These are phyloP conservation scores for Pithys albifrons DNA, from an alignment of 2,113 vertebrate genomes.

Conservation along the genomic window DNA sequence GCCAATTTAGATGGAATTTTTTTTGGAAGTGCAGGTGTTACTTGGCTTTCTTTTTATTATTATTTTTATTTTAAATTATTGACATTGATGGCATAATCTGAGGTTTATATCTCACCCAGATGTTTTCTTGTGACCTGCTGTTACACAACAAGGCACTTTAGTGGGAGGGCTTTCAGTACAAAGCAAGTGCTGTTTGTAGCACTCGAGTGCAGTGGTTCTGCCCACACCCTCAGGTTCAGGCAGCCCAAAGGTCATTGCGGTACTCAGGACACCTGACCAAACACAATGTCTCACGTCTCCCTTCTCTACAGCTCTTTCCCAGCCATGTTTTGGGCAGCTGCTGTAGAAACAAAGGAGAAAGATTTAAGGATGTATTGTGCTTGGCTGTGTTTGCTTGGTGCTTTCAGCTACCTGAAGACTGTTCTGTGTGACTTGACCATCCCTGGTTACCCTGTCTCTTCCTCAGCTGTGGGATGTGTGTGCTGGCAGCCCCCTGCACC, in stretches of 20 bases:
- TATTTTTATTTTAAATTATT: neutral
- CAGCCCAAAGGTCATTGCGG: neutral
- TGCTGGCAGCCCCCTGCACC: neutral
- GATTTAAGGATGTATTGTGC: neutral
- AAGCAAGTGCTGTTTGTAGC: neutral
- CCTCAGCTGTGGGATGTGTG: neutral
- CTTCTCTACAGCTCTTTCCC: neutral
- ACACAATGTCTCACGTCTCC: neutral
- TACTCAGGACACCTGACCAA: neutral
- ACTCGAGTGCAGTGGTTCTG: fast-evolving
- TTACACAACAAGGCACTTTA: neutral
- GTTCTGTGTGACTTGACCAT: neutral
- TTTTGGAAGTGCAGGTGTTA: neutral
- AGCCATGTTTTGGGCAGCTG: neutral
- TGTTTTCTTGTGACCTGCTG: neutral
- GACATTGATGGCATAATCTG: neutral
- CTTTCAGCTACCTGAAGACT: neutral
- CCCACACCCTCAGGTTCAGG: neutral
- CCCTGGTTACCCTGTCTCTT: neutral
- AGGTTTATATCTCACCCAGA: neutral
- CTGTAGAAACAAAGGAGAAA: neutral
- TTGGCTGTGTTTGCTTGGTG: neutral
- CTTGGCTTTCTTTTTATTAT: neutral
- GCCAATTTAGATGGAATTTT: neutral
- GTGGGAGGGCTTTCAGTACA: neutral